Percentiles rank a stretch among this genome's conserved stretches.
Conservation (phyloP, 2,797 vertebrate genomes). For the Esox masquinongy region DNA sequence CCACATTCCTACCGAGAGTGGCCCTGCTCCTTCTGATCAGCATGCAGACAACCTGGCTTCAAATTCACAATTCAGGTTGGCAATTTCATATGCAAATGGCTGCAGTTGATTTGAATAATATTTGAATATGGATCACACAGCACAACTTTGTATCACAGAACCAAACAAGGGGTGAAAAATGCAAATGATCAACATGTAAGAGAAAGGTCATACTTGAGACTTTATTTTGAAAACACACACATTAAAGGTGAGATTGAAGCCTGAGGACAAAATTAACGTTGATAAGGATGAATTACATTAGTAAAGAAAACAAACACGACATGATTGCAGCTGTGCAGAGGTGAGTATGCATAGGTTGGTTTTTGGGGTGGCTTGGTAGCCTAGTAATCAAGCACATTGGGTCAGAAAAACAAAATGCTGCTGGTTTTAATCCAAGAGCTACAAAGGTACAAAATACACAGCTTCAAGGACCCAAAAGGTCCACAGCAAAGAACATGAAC, state of each 20-base stretch:
- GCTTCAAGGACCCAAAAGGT: slow-evolving; percentile 6
- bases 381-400: background rate
- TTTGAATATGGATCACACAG: slow-evolving; percentile 81
- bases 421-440: too few species aligned
- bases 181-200: slow-evolving; percentile 70
- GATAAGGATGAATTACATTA: slow-evolving; percentile 60
- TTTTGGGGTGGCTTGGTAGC: background rate
- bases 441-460: too few species aligned
- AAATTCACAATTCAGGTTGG: slow-evolving; percentile 61
- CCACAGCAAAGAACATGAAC: background rate
- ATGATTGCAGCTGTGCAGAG: slow-evolving; percentile 24
- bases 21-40: slow-evolving; percentile 67
- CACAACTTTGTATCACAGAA: slow-evolving; percentile 67
- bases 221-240: slow-evolving; percentile 65
- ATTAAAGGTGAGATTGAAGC: slow-evolving; percentile 60
- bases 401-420: too few species aligned
- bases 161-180: slow-evolving; percentile 58
- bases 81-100: slow-evolving; percentile 80
- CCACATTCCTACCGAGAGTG: slow-evolving; percentile 62
- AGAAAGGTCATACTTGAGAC: slow-evolving; percentile 67
- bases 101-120: slow-evolving; percentile 77
- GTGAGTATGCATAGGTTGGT: slow-evolving; percentile 13
- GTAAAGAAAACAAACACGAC: slow-evolving; percentile 55
- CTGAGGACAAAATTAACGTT: slow-evolving; percentile 52
- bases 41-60: slow-evolving; percentile 74